Conservation (phyloP, 1,140 invertebrate genomes). For the Diachasma alloeum region DNA sequence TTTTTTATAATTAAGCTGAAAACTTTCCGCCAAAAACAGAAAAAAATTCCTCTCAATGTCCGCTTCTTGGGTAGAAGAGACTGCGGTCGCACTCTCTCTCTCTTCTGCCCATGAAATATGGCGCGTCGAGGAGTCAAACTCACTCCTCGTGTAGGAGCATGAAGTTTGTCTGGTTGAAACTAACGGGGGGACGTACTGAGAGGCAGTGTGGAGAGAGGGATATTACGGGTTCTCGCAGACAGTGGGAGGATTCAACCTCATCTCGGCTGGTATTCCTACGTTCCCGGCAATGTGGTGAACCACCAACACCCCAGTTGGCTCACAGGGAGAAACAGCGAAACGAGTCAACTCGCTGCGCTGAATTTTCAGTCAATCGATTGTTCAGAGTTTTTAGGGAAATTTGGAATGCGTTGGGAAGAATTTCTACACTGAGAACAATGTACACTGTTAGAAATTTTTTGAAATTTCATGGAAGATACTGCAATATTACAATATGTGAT, state of each 20-base stretch:
- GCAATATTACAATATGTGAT: too few relatives aligned
- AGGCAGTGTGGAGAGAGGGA: neutral
- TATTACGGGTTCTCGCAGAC: neutral
- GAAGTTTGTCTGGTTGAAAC: slow-evolving; percentile 9
- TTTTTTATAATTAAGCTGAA: neutral
- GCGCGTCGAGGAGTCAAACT: slow-evolving; percentile 7
- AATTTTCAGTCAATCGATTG: neutral
- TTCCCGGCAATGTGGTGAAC: neutral
- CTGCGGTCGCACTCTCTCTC: neutral
- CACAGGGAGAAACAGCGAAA: neutral
- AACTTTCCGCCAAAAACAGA: neutral
- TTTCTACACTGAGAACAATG: too few relatives aligned
- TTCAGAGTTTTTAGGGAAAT: neutral
- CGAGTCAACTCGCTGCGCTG: neutral
- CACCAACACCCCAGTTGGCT: neutral
- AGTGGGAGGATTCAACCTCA: neutral
- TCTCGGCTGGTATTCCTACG: neutral
- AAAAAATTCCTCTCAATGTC: neutral
- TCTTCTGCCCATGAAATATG: neutral
- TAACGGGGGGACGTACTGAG: neutral
- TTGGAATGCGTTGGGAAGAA: too few relatives aligned
- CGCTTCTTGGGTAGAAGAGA: neutral
- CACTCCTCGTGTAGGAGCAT: neutral
- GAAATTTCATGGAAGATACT: too few relatives aligned
- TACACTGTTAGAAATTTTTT: too few relatives aligned